Evolutionary conservation across 2,888 invertebrate genomes (phyloP).

Genomic region (Lucinisca nassula): DNA sequence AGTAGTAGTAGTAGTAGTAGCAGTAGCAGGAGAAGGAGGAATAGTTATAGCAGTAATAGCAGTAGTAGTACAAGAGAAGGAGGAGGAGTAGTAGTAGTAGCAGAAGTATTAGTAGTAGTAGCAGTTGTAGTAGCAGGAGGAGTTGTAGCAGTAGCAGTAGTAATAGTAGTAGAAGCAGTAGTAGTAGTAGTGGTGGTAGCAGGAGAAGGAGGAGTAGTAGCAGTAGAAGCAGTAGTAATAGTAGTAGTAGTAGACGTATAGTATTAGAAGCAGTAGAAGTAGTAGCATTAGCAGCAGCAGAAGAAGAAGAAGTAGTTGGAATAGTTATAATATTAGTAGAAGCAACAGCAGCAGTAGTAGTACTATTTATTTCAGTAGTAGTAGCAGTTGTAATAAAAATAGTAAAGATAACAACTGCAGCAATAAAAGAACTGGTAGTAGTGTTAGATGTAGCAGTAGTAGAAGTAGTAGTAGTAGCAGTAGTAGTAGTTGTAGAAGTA

Average conservation of each 20-base stretch:
- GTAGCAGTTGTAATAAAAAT: slow-evolving; percentile 17
- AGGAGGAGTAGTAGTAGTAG: slow-evolving; percentile 14
- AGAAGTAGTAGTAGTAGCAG: neutral
- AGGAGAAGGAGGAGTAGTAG: slow-evolving; percentile 9
- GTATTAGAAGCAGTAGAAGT: slow-evolving; percentile 15
- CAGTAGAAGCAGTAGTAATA: too few relatives aligned
- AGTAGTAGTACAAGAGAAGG: neutral
- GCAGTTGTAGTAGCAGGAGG: neutral
- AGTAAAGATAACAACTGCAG: neutral
- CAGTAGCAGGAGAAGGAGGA: neutral
- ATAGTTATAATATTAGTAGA: too few relatives aligned
- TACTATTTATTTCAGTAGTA: too few relatives aligned
- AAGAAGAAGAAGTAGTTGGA: too few relatives aligned
- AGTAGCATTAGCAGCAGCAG: too few relatives aligned
- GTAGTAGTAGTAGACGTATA: neutral
- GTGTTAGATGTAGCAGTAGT: neutral
- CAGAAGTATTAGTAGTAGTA: neutral
- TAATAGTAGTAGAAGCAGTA: slow-evolving; percentile 15
- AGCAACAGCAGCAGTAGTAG: too few relatives aligned
- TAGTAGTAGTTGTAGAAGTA: neutral
- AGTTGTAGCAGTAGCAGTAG: neutral
- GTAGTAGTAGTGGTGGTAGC: slow-evolving; percentile 24
- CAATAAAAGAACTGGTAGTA: too few relatives aligned
- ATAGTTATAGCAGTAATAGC: slow-evolving; percentile 18
- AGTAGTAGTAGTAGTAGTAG: neutral